Evolutionary conservation across 2,113 vertebrate genomes (phyloP), one percentile per base, ranked within the genome.

Genomic region (Pelvicachromis taeniatus): DNA sequence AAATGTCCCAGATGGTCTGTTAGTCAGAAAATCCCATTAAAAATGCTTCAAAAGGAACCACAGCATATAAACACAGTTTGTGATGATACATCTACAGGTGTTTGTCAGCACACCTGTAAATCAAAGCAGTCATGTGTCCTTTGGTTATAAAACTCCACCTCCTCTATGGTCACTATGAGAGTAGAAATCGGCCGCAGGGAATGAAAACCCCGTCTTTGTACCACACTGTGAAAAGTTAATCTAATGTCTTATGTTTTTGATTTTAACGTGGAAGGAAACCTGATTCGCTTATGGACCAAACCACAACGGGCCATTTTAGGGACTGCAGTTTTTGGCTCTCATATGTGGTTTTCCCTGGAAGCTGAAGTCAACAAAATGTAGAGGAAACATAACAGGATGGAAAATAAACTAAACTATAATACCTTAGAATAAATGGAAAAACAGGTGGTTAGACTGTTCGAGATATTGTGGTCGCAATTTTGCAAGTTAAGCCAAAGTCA

Each of bases 41-140:
- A 68, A 68, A 68, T 68, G 4, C n/a, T 68, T 40, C 63, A 68
- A 23, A 68, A 42, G 12, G 63, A 40, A 68, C 63, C 63, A 42
- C n/a, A 68, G 12, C 63, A 68, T 14, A 42, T 14, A 42, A 68
- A 42, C 35, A 40, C 61, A 40, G 33, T 11, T 23, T 68, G n/a
- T 3, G 4, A 23, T 23, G 35, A 9, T 21, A n/a, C 19, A 40
- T 0, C 63, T 68, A 40, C n/a, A 38, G 59, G 19, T 63, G 7
- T 68, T n/a, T 68, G 63, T 42, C 1, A 42, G 38, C 33, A 68
- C 35, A 68, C 63, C 21, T 16, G 35, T 38, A 68, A 68, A 23
- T 42, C 3, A 42, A 1, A 68, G 35, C n/a, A 68, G 12, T 12
- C 35, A 21, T 65, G 35, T 19, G 19, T 14, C 35, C 61, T 38